Conservation (phyloP, 1,140 invertebrate genomes). For the Mamestra configurata region DNA sequence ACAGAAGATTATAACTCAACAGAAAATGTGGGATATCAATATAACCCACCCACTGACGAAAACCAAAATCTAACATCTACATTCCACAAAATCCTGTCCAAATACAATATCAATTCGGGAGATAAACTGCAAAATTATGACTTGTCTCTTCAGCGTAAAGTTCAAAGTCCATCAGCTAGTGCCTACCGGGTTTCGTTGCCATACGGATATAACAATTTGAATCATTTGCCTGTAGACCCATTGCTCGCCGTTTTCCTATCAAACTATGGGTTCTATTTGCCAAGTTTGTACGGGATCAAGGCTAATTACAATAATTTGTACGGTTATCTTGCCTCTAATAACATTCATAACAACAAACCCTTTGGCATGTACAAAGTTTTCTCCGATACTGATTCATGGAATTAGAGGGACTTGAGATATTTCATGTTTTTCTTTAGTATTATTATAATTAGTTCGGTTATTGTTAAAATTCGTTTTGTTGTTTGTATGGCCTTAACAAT, state of each 20-base stretch:
- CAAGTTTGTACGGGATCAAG: slow-evolving; percentile 71
- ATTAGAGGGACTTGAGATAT: slow-evolving; percentile 53
- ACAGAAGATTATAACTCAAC: background rate
- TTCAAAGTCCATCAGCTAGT: slow-evolving; percentile 53
- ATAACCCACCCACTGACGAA: slow-evolving; percentile 13
- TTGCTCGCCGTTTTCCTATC: slow-evolving; percentile 89
- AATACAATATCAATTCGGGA: slow-evolving; percentile 71
- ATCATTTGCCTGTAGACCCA: slow-evolving; percentile 89
- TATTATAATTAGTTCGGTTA: background rate
- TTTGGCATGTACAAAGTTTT: slow-evolving; percentile 89
- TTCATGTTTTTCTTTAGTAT: background rate
- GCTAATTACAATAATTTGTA: slow-evolving; percentile 87
- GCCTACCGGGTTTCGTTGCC: slow-evolving; percentile 54
- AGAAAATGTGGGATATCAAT: slow-evolving; percentile 35
- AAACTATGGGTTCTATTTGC: slow-evolving; percentile 89
- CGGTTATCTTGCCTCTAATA: slow-evolving; percentile 89
- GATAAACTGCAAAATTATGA: slow-evolving; percentile 74
- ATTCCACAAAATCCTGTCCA: slow-evolving; percentile 68
- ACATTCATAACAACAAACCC: slow-evolving; percentile 90
- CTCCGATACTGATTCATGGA: slow-evolving; percentile 76
- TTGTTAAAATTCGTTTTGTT: background rate
- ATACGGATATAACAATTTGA: slow-evolving; percentile 84
- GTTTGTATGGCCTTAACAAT: background rate
- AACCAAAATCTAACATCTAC: slow-evolving; percentile 65
- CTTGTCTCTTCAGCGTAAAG: slow-evolving; percentile 63